Percentiles rank a stretch among this genome's conserved stretches.
These are phyloP conservation scores for Tetropium fuscum DNA, from an alignment of 2,888 invertebrate genomes.

Conservation along the genomic window DNA sequence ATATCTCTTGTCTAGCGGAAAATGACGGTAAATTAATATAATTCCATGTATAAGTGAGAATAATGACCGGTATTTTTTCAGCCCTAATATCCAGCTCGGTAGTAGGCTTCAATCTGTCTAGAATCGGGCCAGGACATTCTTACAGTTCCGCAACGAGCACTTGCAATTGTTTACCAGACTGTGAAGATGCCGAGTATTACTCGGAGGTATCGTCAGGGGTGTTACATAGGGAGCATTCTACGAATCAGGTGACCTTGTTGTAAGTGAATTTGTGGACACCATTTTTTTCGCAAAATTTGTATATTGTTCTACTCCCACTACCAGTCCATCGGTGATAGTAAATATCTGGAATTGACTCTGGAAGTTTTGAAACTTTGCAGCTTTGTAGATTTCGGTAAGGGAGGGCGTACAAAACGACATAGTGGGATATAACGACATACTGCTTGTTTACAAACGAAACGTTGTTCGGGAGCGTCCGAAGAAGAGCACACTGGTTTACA, in stretches of 20 bases:
- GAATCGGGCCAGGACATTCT: conserved; percentile 15
- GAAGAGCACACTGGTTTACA: too few species aligned
- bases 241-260: conserved; percentile 46
- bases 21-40: conserved; percentile 58
- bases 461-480: too few species aligned
- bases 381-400: too few species aligned
- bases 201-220: conserved; percentile 71
- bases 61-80: conserved; percentile 29
- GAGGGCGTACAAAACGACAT: too few species aligned
- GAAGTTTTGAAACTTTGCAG: too few species aligned
- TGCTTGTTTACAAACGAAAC: too few species aligned
- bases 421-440: too few species aligned
- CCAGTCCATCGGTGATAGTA: too few species aligned
- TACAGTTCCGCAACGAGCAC: conserved; percentile 39
- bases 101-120: conserved; percentile 58
- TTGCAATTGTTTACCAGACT: conserved; percentile 74
- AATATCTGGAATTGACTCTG: too few species aligned
- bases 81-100: conserved; percentile 60
- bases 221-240: conserved; percentile 40
- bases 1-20: conserved; percentile 67
- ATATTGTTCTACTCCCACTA: too few species aligned
- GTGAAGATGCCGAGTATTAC: conserved; percentile 73
- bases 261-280: conserved; percentile 42
- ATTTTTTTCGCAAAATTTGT: too few species aligned
- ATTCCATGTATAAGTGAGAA: background rate